Base-by-base conservation (phyloP, 2,888 invertebrate genomes). In the Hirtodrosophila histrioides region DNA sequence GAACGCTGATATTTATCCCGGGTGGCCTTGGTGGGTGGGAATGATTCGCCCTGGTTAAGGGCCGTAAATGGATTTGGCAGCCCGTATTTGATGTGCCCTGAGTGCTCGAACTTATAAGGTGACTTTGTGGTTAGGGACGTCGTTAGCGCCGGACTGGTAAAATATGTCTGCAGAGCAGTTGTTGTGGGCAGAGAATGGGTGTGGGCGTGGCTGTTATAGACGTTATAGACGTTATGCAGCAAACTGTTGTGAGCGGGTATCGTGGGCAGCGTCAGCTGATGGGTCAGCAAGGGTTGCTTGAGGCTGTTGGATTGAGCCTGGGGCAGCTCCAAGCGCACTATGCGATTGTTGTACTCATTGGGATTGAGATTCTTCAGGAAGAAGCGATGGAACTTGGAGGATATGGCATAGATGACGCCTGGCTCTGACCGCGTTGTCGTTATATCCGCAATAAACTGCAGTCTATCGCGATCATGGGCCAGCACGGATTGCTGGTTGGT, bases 391-490 rank as follows among this genome's bases (percentile, higher is more conserved):
- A 97, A 96, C 62, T 95, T 94, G 0, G 96, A 94, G 1, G 95
- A 94, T 35, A 97, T 91, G 4, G 94, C 92, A 95, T 96, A 97
- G n/a, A 96, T 89, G 49, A 94, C 94, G 6, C 94, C 94, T 36
- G 94, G 94, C 91, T 96, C 96, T 0, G 93, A 92, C 62, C 93
- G 93, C 0, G 94, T 93, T 92, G 94, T 94, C 70, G 94, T 92
- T 57, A 97, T 93, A 78, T 97, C 97, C 0, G 96, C 95, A 24
- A 94, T 94, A 91, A 97, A 97, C 91, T 97, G 97, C 27, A 97
- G 92, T 63, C 93, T 92, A 75, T 95, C 94, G 0, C 94, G 93
- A 88, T 95, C 95, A 83, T 94, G 95, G 0, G 95, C 95, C 35
- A 96, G 79, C 49, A 96, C 93, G 62, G 96, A 94, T 90, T 96